These are phyloP conservation scores for Nymphalis io DNA, from an alignment of 1,140 invertebrate genomes.

Conservation along the genomic window DNA sequence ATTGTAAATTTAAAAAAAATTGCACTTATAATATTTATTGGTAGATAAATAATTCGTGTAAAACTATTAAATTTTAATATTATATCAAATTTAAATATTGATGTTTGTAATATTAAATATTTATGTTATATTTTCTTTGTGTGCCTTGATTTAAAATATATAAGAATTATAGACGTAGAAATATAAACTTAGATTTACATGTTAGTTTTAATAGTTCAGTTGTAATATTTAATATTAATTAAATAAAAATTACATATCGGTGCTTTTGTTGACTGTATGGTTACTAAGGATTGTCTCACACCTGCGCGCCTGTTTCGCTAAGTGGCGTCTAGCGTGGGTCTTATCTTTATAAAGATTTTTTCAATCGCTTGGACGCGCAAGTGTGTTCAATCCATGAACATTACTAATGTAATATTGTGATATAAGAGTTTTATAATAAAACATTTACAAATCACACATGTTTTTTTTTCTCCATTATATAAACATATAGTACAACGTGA, in stretches of 20 bases:
- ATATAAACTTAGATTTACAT: constrained; percentile 1
- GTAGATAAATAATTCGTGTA: constrained; percentile 1
- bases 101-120: constrained; percentile 8
- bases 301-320: not conserved
- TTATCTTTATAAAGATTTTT: too few relatives aligned
- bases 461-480: constrained; percentile 8
- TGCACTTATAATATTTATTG: constrained; percentile 14
- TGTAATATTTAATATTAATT: constrained; percentile 23
- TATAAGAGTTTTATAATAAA: constrained; percentile 59
- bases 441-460: constrained; percentile 36
- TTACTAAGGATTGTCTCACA: constrained; percentile 18
- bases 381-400: constrained; percentile 29
- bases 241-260: constrained; percentile 54
- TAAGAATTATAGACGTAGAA: constrained; percentile 7
- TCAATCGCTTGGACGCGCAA: not conserved
- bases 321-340: not conserved
- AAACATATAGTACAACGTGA: too few relatives aligned
- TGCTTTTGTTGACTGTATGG: constrained; percentile 68
- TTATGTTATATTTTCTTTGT: constrained; percentile 24
- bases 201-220: constrained; percentile 17
- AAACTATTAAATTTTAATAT: constrained; percentile 11
- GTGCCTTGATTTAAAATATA: constrained; percentile 29
- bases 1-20: constrained; percentile 33
- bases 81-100: not conserved
- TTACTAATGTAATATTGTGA: constrained; percentile 54